Conservation (phyloP, 2,797 vertebrate species). For the Pitangus sulphuratus region DNA sequence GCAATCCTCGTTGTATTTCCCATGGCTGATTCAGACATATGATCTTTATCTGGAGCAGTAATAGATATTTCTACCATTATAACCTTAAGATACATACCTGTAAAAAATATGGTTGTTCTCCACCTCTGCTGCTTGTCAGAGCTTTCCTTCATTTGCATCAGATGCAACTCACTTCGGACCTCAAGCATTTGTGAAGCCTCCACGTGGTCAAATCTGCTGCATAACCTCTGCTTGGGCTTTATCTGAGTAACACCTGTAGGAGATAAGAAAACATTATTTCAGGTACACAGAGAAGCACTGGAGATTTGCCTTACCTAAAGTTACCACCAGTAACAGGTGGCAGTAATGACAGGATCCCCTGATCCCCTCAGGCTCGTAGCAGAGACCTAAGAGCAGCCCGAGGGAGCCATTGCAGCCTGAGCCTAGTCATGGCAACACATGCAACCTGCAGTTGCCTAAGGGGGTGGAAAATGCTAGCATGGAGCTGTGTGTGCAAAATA, state of each 20-base stretch:
- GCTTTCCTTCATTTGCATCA: background rate
- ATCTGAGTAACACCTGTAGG: background rate
- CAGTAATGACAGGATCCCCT: background rate
- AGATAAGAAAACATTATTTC: background rate
- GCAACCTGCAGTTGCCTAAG: too few species aligned
- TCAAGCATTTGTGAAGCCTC: background rate
- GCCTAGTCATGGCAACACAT: rapidly evolving
- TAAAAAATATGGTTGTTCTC: background rate
- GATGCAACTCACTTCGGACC: rapidly evolving
- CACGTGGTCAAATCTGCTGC: background rate
- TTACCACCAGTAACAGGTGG: background rate
- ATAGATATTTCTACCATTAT: background rate
- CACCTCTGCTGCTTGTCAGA: background rate
- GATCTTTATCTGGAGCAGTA: background rate
- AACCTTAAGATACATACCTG: background rate
- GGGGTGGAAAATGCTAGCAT: background rate
- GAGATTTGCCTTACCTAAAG: rapidly evolving
- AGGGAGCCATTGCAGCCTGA: background rate
- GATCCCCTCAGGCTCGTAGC: rapidly evolving
- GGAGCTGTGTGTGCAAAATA: background rate
- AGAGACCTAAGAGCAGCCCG: background rate
- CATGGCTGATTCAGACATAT: background rate
- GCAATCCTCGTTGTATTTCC: background rate
- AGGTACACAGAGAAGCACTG: background rate
- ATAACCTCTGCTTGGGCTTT: background rate